phyloP scores from a whole-genome alignment of 2,888 invertebrate species.

The Baccha elongata region DNA sequence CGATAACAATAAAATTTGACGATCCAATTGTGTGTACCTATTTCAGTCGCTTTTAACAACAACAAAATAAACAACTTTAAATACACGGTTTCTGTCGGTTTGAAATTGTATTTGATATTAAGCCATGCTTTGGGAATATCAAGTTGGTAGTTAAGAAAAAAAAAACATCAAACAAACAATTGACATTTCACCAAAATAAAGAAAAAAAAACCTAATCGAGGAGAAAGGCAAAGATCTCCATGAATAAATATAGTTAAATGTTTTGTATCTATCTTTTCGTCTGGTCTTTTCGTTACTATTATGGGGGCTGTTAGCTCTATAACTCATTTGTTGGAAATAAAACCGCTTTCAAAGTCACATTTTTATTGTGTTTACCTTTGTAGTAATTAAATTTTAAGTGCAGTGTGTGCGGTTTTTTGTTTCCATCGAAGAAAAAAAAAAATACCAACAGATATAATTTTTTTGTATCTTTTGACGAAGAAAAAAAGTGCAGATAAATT shows the following conservation, averaged over 20 bases:
- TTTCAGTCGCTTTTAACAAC: background rate
- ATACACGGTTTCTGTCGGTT: slow-evolving; percentile 23
- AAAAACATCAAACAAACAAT: slow-evolving; percentile 33
- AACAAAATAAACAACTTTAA: slow-evolving; percentile 3
- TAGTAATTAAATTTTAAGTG: slow-evolving; percentile 3
- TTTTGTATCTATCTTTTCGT: background rate
- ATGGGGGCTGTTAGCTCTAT: slow-evolving; percentile 12
- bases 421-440: background rate
- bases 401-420: slow-evolving; percentile 12
- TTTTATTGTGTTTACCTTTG: slow-evolving; percentile 12
- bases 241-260: slow-evolving; percentile 65
- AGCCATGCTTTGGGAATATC: slow-evolving; percentile 12
- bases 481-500: slow-evolving; percentile 35
- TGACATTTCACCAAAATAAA: slow-evolving; percentile 53
- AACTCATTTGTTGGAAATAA: slow-evolving; percentile 19
- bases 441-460: background rate
- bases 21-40: slow-evolving; percentile 58
- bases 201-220: slow-evolving; percentile 35
- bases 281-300: background rate
- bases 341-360: slow-evolving; percentile 40
- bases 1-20: slow-evolving; percentile 58
- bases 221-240: slow-evolving; percentile 59
- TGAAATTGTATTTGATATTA: slow-evolving; percentile 33
- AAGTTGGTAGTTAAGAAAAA: slow-evolving; percentile 16
- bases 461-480: background rate